phyloP scores from a whole-genome alignment of 2,888 invertebrate genomes.

The Lepidochitona cinerea region DNA sequence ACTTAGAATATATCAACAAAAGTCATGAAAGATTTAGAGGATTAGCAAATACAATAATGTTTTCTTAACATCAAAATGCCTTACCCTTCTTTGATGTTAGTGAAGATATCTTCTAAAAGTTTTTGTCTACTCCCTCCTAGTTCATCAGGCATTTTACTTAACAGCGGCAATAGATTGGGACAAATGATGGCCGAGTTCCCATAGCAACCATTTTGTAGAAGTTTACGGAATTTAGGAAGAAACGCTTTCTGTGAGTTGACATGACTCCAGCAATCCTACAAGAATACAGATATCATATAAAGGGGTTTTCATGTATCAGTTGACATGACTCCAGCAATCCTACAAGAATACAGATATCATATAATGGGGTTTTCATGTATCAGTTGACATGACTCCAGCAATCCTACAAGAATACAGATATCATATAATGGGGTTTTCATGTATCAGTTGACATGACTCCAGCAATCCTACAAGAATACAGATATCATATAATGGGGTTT shows the following conservation, averaged over 20 bases:
- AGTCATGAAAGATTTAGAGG: too few relatives aligned
- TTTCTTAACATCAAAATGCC: too few relatives aligned
- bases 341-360: background rate
- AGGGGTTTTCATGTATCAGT: background rate
- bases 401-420: too few relatives aligned
- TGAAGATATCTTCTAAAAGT: slow-evolving; percentile 76
- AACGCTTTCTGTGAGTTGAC: slow-evolving; percentile 83
- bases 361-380: too few relatives aligned
- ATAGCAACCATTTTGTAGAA: slow-evolving; percentile 81
- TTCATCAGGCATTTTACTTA: slow-evolving; percentile 79
- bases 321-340: background rate
- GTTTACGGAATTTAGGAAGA: slow-evolving; percentile 79
- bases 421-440: too few relatives aligned
- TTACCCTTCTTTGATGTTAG: slow-evolving; percentile 80
- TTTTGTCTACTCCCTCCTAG: slow-evolving; percentile 40
- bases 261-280: slow-evolving; percentile 80
- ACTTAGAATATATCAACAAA: too few relatives aligned
- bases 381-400: too few relatives aligned
- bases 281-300: slow-evolving; percentile 48
- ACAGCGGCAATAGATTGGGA: slow-evolving; percentile 82
- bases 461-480: too few relatives aligned
- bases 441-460: too few relatives aligned
- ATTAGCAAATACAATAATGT: too few relatives aligned
- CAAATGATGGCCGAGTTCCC: slow-evolving; percentile 83
- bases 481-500: too few relatives aligned